Percentiles rank a stretch among this genome's conserved stretches.
These are phyloP conservation scores for Hirudo medicinalis DNA, from an alignment of 1,140 invertebrate genomes.

Conservation along the genomic window DNA sequence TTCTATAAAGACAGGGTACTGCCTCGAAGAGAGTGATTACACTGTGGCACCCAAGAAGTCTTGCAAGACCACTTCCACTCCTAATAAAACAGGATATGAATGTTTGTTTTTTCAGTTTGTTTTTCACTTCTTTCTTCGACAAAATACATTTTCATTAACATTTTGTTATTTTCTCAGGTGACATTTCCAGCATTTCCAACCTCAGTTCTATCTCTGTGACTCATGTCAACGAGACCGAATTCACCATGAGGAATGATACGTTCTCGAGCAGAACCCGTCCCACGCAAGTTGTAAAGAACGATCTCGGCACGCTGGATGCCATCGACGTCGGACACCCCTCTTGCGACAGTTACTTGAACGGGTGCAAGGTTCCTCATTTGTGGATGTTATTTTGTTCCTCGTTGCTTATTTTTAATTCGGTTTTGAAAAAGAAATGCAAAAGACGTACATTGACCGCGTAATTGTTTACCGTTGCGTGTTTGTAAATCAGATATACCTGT, in stretches of 20 bases:
- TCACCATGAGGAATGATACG: too few relatives aligned
- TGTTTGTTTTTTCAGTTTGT: neutral
- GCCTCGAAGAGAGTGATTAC: slow-evolving; percentile 56
- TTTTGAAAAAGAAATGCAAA: too few relatives aligned
- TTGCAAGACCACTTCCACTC: slow-evolving; percentile 31
- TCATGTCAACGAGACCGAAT: slow-evolving; percentile 29
- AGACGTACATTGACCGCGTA: too few relatives aligned
- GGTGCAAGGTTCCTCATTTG: too few relatives aligned
- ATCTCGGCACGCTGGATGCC: neutral
- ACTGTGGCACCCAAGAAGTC: slow-evolving; percentile 37
- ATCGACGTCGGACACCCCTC: too few relatives aligned
- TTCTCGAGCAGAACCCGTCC: neutral
- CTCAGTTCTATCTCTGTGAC: slow-evolving; percentile 28
- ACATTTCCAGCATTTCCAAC: slow-evolving; percentile 21
- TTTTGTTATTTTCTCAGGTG: neutral
- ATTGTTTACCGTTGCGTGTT: too few relatives aligned
- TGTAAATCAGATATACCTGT: too few relatives aligned
- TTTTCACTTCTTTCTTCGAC: neutral
- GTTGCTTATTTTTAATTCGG: too few relatives aligned
- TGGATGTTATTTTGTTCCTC: too few relatives aligned
- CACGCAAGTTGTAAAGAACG: too few relatives aligned
- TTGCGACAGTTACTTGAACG: too few relatives aligned
- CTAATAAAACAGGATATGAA: slow-evolving; percentile 19
- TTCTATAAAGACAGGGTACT: slow-evolving; percentile 57
- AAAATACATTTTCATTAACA: neutral